These are phyloP conservation scores for Piprites chloris DNA, from an alignment of 2,113 vertebrate genomes.

Conservation along the genomic window DNA sequence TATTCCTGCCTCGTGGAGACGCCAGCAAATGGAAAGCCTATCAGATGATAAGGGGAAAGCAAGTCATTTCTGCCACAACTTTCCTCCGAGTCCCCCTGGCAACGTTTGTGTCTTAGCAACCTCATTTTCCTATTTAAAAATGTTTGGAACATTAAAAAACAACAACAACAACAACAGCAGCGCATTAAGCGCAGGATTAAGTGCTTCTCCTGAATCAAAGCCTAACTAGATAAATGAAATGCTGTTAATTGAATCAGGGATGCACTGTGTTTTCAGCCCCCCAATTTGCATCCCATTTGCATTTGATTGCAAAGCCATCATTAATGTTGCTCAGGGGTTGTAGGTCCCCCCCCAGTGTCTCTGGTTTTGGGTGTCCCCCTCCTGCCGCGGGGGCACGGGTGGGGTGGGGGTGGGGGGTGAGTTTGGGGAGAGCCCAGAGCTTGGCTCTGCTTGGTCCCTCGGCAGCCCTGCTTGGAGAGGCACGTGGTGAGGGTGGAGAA, in stretches of 20 bases:
- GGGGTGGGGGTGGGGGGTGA: background rate
- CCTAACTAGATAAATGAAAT: conserved; percentile 57
- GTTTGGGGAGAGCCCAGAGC: background rate
- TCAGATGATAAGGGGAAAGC: background rate
- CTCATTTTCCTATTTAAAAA: conserved; percentile 36
- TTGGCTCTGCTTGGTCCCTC: background rate
- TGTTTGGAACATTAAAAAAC: conserved; percentile 24
- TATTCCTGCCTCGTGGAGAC: background rate
- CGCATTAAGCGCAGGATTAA: conserved; percentile 35
- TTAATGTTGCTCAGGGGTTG: background rate
- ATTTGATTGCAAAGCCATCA: conserved; percentile 7
- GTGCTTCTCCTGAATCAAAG: conserved; percentile 36
- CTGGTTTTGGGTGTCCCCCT: background rate
- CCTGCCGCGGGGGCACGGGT: background rate
- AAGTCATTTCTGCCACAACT: conserved; percentile 6
- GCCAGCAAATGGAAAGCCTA: background rate
- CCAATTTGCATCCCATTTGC: conserved; percentile 51
- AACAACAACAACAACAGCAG: background rate
- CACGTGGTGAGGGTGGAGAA: fast-evolving
- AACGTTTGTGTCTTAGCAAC: conserved; percentile 52
- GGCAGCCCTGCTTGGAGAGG: background rate
- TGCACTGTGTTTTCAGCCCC: conserved; percentile 34
- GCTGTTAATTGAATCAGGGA: conserved; percentile 60
- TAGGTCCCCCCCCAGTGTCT: background rate
- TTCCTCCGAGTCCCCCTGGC: background rate